phyloP scores from a whole-genome alignment of 1,140 invertebrate species.

The Micrasema minimum region DNA sequence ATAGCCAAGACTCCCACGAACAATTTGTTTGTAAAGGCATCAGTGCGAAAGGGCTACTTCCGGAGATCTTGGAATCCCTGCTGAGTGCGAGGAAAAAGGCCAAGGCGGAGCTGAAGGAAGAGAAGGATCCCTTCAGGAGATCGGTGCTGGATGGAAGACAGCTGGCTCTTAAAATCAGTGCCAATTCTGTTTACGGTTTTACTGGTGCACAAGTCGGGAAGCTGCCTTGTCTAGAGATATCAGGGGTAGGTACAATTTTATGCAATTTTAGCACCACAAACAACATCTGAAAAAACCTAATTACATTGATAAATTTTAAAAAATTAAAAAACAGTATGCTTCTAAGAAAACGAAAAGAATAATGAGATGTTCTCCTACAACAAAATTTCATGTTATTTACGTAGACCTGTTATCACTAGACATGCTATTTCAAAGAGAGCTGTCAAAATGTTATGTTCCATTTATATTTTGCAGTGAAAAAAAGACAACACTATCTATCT shows the following conservation, averaged over 20 bases:
- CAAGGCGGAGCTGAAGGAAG: conserved; percentile 89
- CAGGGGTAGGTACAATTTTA: conserved; percentile 78
- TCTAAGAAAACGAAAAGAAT: too few species aligned
- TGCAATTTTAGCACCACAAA: too few species aligned
- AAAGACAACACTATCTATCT: too few species aligned
- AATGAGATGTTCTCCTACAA: too few species aligned
- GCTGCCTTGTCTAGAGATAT: conserved; percentile 98
- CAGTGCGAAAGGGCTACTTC: conserved; percentile 90
- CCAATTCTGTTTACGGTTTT: conserved; percentile 99
- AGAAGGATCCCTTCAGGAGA: conserved; percentile 93
- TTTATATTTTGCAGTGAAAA: too few species aligned
- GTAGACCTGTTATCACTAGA: too few species aligned
- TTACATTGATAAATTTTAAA: too few species aligned
- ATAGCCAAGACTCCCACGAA: conserved; percentile 92
- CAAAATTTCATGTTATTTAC: too few species aligned
- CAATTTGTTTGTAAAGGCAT: conserved; percentile 90
- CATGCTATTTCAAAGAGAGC: too few species aligned
- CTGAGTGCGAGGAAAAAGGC: conserved; percentile 92
- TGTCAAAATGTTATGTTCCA: too few species aligned
- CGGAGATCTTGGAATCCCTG: conserved; percentile 96
- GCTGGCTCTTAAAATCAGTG: conserved; percentile 97
- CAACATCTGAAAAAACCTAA: too few species aligned
- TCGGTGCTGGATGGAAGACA: conserved; percentile 97
- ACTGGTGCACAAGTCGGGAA: conserved; percentile 99
- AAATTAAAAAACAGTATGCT: too few species aligned